These are phyloP conservation scores for Bostrychus sinensis DNA, from an alignment of 2,113 vertebrate genomes.

Conservation along the genomic window DNA sequence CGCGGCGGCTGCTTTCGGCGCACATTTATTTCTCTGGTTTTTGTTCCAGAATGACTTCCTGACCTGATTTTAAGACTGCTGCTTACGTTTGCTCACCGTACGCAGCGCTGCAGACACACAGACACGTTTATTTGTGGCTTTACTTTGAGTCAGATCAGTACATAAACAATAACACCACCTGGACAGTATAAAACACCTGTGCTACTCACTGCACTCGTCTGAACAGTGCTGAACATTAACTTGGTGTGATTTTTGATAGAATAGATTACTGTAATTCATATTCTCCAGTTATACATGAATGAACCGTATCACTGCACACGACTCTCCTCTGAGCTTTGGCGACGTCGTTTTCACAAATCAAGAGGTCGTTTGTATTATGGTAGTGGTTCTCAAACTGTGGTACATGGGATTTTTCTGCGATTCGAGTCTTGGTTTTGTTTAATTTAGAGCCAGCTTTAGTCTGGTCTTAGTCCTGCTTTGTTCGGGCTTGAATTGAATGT, in stretches of 20 bases:
- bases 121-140: constrained; percentile 7
- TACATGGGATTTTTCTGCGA: no score
- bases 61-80: background rate
- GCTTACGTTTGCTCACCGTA: constrained; percentile 16
- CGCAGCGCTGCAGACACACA: constrained; percentile 21
- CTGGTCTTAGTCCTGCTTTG: no score
- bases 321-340: no score
- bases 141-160: constrained; percentile 11
- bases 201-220: constrained; percentile 31
- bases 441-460: no score
- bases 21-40: constrained; percentile 9
- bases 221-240: constrained; percentile 35
- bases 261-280: constrained; percentile 31
- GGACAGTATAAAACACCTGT: constrained; percentile 21
- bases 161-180: no score
- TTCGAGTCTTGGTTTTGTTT: no score
- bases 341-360: no score
- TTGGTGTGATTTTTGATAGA: constrained; percentile 41
- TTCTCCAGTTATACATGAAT: no score
- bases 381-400: no score
- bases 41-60: constrained; percentile 21
- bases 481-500: no score
- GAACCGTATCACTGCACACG: no score
- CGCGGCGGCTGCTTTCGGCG: constrained; percentile 19
- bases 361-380: no score